Evolutionary conservation across 2,113 vertebrate species (phyloP).

Genomic region (Tetraodon nigroviridis): DNA sequence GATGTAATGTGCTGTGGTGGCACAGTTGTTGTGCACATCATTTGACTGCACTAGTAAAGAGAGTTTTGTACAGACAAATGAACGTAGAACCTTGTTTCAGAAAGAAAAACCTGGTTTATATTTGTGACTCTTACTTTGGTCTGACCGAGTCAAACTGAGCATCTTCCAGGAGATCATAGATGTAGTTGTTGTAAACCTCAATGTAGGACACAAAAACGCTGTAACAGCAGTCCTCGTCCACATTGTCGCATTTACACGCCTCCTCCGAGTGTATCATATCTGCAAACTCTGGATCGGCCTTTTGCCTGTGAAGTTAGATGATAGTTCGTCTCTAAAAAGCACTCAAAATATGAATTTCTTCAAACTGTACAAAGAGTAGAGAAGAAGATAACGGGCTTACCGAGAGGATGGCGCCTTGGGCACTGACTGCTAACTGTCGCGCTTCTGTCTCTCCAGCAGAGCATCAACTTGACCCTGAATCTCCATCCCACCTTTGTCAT

Average conservation of each 20-base stretch:
- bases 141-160: slow-evolving; percentile 81
- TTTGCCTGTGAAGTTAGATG: slow-evolving; percentile 69
- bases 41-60: background rate
- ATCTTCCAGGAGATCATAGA: slow-evolving; percentile 94
- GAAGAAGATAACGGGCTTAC: slow-evolving; percentile 59
- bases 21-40: background rate
- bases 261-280: slow-evolving; percentile 89
- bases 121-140: slow-evolving; percentile 80
- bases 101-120: background rate
- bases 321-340: background rate
- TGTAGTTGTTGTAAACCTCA: slow-evolving; percentile 98
- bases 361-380: background rate
- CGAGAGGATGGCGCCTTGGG: slow-evolving; percentile 81
- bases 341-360: background rate
- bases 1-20: no score
- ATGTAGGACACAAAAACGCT: slow-evolving; percentile 94
- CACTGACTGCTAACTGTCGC: slow-evolving; percentile 75
- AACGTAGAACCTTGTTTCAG: background rate
- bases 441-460: slow-evolving; percentile 89
- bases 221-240: slow-evolving; percentile 94
- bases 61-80: background rate
- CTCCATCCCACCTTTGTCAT: slow-evolving; percentile 94
- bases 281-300: slow-evolving; percentile 86
- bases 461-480: slow-evolving; percentile 91
- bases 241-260: slow-evolving; percentile 77